A percentile compares a stretch with the other conserved stretches of the same genome.
These are phyloP conservation scores for Drosophila malerkotliana DNA, from an alignment of 1,140 invertebrate genomes.

Conservation along the genomic window DNA sequence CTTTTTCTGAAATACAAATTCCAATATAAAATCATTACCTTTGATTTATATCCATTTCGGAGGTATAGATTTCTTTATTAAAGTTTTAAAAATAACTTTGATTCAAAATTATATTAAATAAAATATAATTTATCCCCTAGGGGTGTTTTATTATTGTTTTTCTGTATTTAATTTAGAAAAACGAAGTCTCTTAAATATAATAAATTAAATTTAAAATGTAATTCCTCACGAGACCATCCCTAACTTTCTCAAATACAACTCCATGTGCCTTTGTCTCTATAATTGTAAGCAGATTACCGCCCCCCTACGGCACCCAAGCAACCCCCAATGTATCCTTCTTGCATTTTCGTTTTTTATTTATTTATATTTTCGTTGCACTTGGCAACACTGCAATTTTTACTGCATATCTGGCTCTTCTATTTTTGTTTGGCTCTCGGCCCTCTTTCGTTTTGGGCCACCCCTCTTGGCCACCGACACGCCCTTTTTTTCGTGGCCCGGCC, in stretches of 20 bases:
- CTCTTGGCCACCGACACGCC: slow-evolving; percentile 6
- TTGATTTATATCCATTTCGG: too few species aligned
- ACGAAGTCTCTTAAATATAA: too few species aligned
- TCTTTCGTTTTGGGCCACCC: neutral
- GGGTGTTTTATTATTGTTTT: too few species aligned
- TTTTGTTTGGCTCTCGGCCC: neutral
- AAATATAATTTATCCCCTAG: too few species aligned
- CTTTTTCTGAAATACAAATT: too few species aligned
- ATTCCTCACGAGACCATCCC: neutral
- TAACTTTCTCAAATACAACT: neutral
- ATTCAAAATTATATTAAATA: too few species aligned
- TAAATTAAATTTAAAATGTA: too few species aligned
- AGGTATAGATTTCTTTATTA: too few species aligned
- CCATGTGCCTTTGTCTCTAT: slow-evolving; percentile 2
- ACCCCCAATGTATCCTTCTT: slow-evolving; percentile 3
- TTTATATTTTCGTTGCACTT: neutral
- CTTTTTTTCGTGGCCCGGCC: slow-evolving; percentile 2
- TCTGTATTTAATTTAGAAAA: neutral
- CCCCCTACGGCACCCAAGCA: neutral
- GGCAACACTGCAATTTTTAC: slow-evolving; percentile 1
- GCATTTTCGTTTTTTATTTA: slow-evolving; percentile 30
- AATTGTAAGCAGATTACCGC: slow-evolving; percentile 32
- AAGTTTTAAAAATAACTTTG: too few species aligned
- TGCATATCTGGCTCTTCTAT: neutral
- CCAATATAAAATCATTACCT: too few species aligned